Percentiles rank a stretch among this genome's conserved stretches.
These are phyloP conservation scores for Spilarctia lutea DNA, from an alignment of 2,888 invertebrate species.

Conservation along the genomic window DNA sequence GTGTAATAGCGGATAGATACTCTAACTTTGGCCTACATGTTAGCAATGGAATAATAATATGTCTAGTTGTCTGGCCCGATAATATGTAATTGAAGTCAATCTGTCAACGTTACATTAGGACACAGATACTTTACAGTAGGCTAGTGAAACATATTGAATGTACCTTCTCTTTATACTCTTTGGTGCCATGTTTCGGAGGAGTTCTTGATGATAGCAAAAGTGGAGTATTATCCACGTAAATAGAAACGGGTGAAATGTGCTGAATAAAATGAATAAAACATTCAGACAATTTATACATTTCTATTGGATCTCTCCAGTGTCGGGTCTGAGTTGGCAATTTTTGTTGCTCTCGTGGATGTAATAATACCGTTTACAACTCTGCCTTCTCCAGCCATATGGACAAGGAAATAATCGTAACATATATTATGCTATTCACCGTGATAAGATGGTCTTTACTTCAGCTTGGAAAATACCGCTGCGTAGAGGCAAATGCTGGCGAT, in stretches of 20 bases:
- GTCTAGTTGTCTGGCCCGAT: conserved; percentile 45
- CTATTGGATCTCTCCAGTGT: neutral
- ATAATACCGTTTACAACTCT: neutral
- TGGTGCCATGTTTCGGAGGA: neutral
- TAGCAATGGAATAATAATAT: conserved; percentile 42
- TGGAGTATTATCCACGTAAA: neutral
- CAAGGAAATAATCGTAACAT: neutral
- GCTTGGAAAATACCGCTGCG: conserved; percentile 90
- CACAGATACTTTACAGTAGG: neutral
- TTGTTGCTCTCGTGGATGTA: neutral
- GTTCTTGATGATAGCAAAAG: neutral
- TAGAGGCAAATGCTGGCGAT: conserved; percentile 88
- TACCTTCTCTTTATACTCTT: neutral
- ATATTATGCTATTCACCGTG: neutral
- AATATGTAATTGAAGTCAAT: conserved; percentile 52
- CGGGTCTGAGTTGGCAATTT: neutral
- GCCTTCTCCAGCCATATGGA: neutral
- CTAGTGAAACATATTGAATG: neutral
- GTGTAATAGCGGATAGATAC: conserved; percentile 21
- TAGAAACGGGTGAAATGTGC: neutral
- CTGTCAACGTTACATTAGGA: conserved; percentile 36
- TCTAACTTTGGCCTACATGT: conserved; percentile 46
- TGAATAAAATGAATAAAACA: neutral
- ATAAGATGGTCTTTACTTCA: conserved; percentile 68
- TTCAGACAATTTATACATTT: neutral